A percentile compares a stretch with the other conserved stretches of the same genome.
Evolutionary conservation across 2,888 invertebrate species (phyloP).

Genomic region (Archips xylosteana): DNA sequence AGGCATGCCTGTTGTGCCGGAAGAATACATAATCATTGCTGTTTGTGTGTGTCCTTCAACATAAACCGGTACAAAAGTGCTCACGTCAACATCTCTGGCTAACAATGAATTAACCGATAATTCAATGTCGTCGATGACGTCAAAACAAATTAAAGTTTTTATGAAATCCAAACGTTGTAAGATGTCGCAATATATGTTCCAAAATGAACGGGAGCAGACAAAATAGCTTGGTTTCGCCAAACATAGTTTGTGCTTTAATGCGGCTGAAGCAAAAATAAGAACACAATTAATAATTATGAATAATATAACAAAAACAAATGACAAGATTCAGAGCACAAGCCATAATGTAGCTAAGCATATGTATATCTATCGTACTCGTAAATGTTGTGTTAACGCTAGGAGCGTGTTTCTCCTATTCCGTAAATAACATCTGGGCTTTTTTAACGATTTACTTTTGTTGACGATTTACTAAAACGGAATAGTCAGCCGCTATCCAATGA

Average conservation of each 20-base stretch:
- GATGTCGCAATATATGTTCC: conserved; percentile 67
- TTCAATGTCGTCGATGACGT: conserved; percentile 52
- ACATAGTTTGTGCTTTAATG: conserved; percentile 87
- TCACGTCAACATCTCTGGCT: conserved; percentile 54
- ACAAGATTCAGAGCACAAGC: not conserved
- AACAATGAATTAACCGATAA: conserved; percentile 57
- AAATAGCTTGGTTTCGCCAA: conserved; percentile 88
- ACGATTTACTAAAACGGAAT: too few relatives aligned
- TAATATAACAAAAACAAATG: not conserved
- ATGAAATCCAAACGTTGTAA: conserved; percentile 60
- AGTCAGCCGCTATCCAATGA: too few relatives aligned
- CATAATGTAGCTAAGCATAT: too few relatives aligned
- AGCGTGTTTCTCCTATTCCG: too few relatives aligned
- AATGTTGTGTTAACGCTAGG: too few relatives aligned
- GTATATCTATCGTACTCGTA: too few relatives aligned
- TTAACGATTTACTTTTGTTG: too few relatives aligned
- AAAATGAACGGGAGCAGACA: conserved; percentile 85
- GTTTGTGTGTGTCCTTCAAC: conserved; percentile 72
- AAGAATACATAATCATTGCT: conserved; percentile 86
- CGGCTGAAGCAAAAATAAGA: conserved; percentile 68
- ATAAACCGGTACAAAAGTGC: conserved; percentile 69
- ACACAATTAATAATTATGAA: too few relatives aligned
- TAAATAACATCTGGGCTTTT: too few relatives aligned
- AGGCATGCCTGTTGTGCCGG: conserved; percentile 90
- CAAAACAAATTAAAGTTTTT: conserved; percentile 59